A percentile compares a stretch with the other conserved stretches of the same genome.
Conservation (phyloP, 2,797 vertebrate genomes). For the Denticeps clupeoides region DNA sequence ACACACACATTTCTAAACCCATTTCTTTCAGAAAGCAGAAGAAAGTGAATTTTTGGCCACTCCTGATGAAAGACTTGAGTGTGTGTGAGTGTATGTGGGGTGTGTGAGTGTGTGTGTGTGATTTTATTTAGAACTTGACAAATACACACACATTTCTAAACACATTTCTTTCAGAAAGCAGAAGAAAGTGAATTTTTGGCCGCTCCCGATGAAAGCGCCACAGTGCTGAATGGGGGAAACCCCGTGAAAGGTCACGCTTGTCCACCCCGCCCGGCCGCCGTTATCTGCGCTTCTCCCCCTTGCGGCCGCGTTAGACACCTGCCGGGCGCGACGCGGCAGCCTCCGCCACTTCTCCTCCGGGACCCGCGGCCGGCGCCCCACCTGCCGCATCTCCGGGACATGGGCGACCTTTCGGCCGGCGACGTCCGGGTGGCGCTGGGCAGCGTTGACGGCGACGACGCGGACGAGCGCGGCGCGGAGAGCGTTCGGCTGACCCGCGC, state of each 20-base stretch:
- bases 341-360: slow-evolving; percentile 31
- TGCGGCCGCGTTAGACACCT: slow-evolving; percentile 33
- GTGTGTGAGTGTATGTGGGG: too few relatives aligned
- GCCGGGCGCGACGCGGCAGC: slow-evolving; percentile 1
- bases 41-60: too few relatives aligned
- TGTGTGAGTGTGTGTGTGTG: too few relatives aligned
- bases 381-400: slow-evolving; percentile 42
- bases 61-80: too few relatives aligned
- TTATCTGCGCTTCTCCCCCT: slow-evolving; percentile 40
- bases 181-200: neutral
- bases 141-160: too few relatives aligned
- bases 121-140: too few relatives aligned
- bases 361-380: slow-evolving; percentile 52
- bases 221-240: slow-evolving; percentile 9
- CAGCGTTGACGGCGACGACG: slow-evolving; percentile 36
- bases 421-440: slow-evolving; percentile 24
- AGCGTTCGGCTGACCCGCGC: neutral
- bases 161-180: too few relatives aligned
- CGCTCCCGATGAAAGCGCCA: neutral
- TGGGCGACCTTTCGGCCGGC: slow-evolving; percentile 42
- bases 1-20: too few relatives aligned
- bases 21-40: too few relatives aligned
- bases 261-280: slow-evolving; percentile 7
- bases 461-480: slow-evolving; percentile 10
- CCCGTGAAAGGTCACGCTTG: slow-evolving; percentile 33